Conservation (phyloP, 2,888 invertebrate species). For the Trachelus tabidus region DNA sequence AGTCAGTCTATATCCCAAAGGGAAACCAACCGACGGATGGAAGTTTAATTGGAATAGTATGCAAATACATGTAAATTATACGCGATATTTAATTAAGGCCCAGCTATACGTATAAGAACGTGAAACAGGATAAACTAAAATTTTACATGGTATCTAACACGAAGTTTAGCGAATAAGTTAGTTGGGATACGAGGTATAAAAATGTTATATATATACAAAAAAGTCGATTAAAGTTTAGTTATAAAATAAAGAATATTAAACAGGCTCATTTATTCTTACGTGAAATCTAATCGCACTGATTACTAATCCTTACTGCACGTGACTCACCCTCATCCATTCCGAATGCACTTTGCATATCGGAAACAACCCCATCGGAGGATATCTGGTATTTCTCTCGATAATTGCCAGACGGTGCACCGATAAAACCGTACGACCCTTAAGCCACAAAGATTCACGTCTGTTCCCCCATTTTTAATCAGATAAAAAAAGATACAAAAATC, state of each 20-base stretch:
- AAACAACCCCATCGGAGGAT: not conserved
- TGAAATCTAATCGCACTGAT: not conserved
- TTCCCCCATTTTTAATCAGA: not conserved
- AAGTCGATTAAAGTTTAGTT: not conserved
- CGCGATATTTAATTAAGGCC: constrained; percentile 19
- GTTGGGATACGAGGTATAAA: not conserved
- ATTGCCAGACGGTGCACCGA: not conserved
- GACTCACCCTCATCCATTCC: not conserved
- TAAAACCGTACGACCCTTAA: not conserved
- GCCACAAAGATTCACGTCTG: not conserved
- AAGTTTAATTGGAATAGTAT: constrained; percentile 19
- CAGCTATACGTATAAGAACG: not conserved
- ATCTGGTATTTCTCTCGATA: not conserved
- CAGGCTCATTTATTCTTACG: not conserved
- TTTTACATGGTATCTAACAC: not conserved
- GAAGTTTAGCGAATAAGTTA: not conserved
- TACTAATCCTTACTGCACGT: not conserved
- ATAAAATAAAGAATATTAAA: not conserved
- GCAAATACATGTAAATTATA: constrained; percentile 18
- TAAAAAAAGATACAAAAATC: not conserved
- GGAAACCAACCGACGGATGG: not conserved
- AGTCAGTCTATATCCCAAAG: not conserved
- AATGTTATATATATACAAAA: not conserved
- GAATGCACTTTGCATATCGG: not conserved
- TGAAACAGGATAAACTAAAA: not conserved